Conservation (phyloP, 2,113 vertebrate species). For the Lepus europaeus region DNA sequence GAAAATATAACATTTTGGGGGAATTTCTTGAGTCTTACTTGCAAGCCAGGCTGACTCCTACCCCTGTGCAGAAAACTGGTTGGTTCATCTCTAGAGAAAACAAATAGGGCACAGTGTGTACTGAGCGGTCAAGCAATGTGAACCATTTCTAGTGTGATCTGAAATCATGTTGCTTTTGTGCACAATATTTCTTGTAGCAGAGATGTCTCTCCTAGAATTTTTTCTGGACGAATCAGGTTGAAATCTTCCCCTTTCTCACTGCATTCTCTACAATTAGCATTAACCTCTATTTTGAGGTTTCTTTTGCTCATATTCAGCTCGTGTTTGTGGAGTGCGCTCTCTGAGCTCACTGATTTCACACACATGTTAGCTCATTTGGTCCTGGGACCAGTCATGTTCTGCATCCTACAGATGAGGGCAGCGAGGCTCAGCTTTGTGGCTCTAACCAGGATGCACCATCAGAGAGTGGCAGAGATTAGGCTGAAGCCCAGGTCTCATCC, state of each 20-base stretch:
- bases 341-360: background rate
- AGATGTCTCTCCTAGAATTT: background rate
- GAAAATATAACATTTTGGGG: background rate
- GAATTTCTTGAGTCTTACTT: background rate
- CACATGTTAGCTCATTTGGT: fast-evolving
- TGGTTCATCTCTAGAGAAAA: background rate
- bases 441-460: background rate
- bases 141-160: background rate
- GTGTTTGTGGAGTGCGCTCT: background rate
- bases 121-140: background rate
- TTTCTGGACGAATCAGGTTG: background rate
- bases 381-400: fast-evolving
- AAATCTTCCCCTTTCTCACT: background rate
- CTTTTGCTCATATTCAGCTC: background rate
- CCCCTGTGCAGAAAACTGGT: background rate
- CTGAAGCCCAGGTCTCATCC: background rate
- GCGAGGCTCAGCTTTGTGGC: background rate
- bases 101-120: background rate
- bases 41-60: background rate
- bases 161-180: constrained; percentile 22
- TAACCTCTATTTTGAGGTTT: background rate
- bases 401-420: background rate
- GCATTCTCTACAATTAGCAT: background rate
- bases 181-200: background rate
- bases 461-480: background rate